phyloP scores from a whole-genome alignment of 2,113 vertebrate genomes.

The Leptosomus discolor region DNA sequence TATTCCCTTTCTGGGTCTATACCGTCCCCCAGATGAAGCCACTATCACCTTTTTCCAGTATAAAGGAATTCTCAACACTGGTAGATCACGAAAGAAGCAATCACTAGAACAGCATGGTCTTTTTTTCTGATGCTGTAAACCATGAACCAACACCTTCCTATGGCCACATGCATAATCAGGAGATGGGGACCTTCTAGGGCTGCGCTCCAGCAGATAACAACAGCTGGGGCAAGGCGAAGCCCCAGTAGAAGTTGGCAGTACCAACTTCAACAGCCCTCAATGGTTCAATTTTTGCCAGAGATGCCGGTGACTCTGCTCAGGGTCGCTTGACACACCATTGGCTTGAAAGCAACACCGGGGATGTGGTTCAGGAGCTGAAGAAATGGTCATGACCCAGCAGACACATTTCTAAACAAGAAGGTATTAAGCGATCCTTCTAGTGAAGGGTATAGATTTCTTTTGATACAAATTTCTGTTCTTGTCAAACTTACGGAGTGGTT shows the following conservation, averaged over 20 bases:
- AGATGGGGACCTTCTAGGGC: not conserved
- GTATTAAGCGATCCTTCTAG: not conserved
- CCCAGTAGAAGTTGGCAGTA: not conserved
- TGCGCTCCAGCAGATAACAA: not conserved
- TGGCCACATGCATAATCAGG: not conserved
- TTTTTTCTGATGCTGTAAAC: not conserved
- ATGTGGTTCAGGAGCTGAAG: not conserved
- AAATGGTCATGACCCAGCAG: not conserved
- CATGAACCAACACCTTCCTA: not conserved
- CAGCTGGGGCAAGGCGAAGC: not conserved
- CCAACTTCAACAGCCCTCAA: not conserved
- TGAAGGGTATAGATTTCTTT: not conserved
- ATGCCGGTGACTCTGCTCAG: not conserved
- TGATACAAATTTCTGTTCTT: not conserved
- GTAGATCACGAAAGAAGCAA: not conserved
- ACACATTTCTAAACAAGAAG: not conserved
- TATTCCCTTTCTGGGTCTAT: not conserved
- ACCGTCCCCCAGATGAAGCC: not conserved
- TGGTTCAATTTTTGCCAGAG: not conserved
- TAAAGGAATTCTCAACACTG: not conserved
- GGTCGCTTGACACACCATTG: not conserved
- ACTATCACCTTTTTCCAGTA: not conserved
- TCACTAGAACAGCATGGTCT: not conserved
- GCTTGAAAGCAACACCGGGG: not conserved
- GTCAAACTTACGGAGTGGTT: not conserved